A percentile compares a stretch with the other conserved stretches of the same genome.
Conservation (phyloP, 2,888 invertebrate species). For the Buathra laborator region DNA sequence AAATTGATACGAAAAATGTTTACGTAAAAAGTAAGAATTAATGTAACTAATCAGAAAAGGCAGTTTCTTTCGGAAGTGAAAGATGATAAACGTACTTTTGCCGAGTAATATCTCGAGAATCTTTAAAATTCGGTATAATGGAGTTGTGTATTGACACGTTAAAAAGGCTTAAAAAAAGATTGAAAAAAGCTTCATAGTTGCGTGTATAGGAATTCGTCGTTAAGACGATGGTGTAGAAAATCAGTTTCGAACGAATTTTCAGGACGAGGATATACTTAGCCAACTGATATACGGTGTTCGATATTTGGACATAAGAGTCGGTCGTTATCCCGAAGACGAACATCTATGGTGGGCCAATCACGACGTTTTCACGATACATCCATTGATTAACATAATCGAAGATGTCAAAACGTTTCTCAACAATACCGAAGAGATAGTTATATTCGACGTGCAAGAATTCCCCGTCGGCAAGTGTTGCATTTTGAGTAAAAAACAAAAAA, state of each 20-base stretch:
- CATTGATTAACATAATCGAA: conserved; percentile 85
- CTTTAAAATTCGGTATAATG: no score
- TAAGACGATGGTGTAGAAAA: not conserved
- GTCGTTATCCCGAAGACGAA: conserved; percentile 84
- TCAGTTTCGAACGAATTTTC: conserved; percentile 54
- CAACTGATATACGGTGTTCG: conserved; percentile 88
- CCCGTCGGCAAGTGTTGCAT: conserved; percentile 85
- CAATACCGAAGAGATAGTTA: conserved; percentile 87
- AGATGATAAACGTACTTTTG: no score
- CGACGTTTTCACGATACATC: conserved; percentile 86
- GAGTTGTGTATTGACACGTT: no score
- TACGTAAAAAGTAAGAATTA: no score
- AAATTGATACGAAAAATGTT: no score
- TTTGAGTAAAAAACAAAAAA: not conserved
- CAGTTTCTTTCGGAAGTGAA: no score
- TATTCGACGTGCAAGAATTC: conserved; percentile 88
- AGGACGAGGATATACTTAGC: conserved; percentile 87
- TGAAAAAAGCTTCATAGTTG: no score
- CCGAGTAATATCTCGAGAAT: no score
- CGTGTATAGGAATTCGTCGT: no score
- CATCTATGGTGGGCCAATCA: conserved; percentile 87
- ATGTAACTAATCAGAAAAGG: no score
- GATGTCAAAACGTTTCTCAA: conserved; percentile 87
- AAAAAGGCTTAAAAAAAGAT: no score
- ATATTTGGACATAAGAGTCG: conserved; percentile 88